Percentiles rank a stretch among this genome's conserved stretches.
These are phyloP conservation scores for Sarcophaga peregrina DNA, from an alignment of 1,140 invertebrate genomes.

Conservation along the genomic window DNA sequence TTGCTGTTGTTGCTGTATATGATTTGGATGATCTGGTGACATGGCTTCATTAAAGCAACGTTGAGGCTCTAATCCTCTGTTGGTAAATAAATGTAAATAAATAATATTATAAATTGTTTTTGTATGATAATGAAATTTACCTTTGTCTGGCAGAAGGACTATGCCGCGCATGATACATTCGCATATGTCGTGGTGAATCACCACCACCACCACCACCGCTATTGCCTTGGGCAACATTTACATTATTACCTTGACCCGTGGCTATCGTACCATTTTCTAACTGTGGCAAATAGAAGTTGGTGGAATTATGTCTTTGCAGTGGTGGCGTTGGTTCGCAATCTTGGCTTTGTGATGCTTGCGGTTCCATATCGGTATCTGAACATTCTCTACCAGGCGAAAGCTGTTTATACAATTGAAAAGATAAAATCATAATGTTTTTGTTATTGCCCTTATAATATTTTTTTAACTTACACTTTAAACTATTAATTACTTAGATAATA, in stretches of 20 bases:
- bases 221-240: slow-evolving; percentile 45
- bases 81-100: slow-evolving; percentile 21
- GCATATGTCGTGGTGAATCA: slow-evolving; percentile 73
- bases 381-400: slow-evolving; percentile 82
- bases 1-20: slow-evolving; percentile 51
- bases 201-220: slow-evolving; percentile 64
- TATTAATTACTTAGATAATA: slow-evolving; percentile 12
- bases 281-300: slow-evolving; percentile 88
- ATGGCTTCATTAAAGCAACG: slow-evolving; percentile 78
- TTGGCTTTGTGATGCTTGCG: slow-evolving; percentile 86
- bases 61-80: slow-evolving; percentile 72
- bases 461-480: background rate
- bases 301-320: slow-evolving; percentile 88
- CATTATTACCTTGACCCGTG: slow-evolving; percentile 49
- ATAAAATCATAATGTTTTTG: background rate
- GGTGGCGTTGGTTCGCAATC: slow-evolving; percentile 94
- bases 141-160: slow-evolving; percentile 82
- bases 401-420: slow-evolving; percentile 65
- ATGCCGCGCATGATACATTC: slow-evolving; percentile 75
- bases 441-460: background rate
- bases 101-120: background rate
- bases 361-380: slow-evolving; percentile 83
- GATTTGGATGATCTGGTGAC: slow-evolving; percentile 69
- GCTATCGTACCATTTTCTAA: slow-evolving; percentile 61
- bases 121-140: slow-evolving; percentile 59